Evolutionary conservation across 92 coral and sea anemone species (phyloP).

Genomic region (Palythoa grandis): DNA sequence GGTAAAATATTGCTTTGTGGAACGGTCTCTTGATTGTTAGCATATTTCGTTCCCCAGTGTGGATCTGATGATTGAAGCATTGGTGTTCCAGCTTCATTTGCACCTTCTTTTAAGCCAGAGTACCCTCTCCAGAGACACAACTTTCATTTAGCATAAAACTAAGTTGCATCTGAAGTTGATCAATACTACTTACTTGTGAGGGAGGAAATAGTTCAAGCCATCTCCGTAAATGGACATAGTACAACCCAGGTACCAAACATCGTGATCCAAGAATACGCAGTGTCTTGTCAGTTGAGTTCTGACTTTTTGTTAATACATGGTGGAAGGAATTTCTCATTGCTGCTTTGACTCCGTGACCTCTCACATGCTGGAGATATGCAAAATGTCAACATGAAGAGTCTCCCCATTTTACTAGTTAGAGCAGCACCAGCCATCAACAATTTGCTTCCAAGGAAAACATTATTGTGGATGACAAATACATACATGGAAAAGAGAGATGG

Average conservation of each 20-base stretch:
- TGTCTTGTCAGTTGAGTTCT: slow-evolving; percentile 45
- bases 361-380: slow-evolving; percentile 71
- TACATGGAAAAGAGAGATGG: too few relatives aligned
- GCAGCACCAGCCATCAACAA: too few relatives aligned
- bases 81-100: too few relatives aligned
- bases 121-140: too few relatives aligned
- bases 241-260: slow-evolving; percentile 86
- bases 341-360: slow-evolving; percentile 69
- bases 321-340: slow-evolving; percentile 74
- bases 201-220: slow-evolving; percentile 78
- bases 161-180: not conserved
- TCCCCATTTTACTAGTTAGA: too few relatives aligned
- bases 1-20: too few relatives aligned
- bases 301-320: slow-evolving; percentile 64
- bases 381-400: not conserved
- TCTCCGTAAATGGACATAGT: slow-evolving; percentile 80
- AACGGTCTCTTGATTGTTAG: too few relatives aligned
- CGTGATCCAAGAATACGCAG: slow-evolving; percentile 68
- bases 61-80: too few relatives aligned
- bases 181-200: slow-evolving; percentile 62
- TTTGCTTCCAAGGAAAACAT: too few relatives aligned
- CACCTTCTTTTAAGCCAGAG: too few relatives aligned
- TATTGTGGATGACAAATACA: too few relatives aligned
- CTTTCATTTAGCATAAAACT: not conserved
- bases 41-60: too few relatives aligned